A percentile compares a stretch with the other conserved stretches of the same genome.
These are phyloP conservation scores for Psilopsiagon aurifrons DNA, from an alignment of 2,113 vertebrate genomes.

Conservation along the genomic window DNA sequence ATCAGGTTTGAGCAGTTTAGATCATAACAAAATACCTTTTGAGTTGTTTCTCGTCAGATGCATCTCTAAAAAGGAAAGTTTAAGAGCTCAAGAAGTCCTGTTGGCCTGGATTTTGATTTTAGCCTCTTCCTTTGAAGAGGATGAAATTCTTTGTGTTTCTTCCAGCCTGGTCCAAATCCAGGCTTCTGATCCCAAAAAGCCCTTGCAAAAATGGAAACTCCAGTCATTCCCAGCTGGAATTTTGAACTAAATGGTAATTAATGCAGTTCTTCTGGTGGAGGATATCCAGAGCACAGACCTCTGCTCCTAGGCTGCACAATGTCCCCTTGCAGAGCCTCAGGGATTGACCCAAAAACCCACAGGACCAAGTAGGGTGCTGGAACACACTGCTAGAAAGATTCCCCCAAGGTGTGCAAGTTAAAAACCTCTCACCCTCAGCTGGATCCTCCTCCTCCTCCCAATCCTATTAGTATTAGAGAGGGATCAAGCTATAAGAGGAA, in stretches of 20 bases:
- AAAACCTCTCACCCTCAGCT: not conserved
- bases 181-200: not conserved
- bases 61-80: not conserved
- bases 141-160: not conserved
- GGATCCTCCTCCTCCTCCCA: not conserved
- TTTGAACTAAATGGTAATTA: not conserved
- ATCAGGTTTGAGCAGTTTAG: not conserved
- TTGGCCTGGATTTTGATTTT: not conserved
- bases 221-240: not conserved
- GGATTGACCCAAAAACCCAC: not conserved
- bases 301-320: not conserved
- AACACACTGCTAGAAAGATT: not conserved
- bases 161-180: not conserved
- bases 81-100: not conserved
- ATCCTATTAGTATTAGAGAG: slow-evolving; percentile 64
- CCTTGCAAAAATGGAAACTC: not conserved
- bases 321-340: not conserved
- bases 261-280: rapidly evolving
- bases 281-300: not conserved
- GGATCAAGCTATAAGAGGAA: slow-evolving; percentile 65
- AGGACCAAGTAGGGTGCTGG: not conserved
- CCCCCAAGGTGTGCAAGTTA: not conserved
- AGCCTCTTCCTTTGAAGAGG: not conserved
- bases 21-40: not conserved
- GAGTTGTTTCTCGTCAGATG: not conserved